Percentiles rank a stretch among this genome's conserved stretches.
Evolutionary conservation across 2,888 invertebrate genomes (phyloP).

Genomic region (Eudemis profundana): DNA sequence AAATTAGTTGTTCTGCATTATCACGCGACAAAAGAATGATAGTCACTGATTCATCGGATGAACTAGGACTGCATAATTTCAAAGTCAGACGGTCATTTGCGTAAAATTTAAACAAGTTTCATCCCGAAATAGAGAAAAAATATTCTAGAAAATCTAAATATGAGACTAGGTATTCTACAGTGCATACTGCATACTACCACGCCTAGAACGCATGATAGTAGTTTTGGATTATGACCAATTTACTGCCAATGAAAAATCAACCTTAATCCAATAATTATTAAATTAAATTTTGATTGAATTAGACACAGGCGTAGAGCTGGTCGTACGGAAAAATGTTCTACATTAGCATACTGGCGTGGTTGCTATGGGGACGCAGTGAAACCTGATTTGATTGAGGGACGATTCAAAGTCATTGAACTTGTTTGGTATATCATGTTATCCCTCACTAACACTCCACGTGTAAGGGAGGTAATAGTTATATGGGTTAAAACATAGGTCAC

Average conservation of each 20-base stretch:
- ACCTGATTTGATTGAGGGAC: slow-evolving; percentile 21
- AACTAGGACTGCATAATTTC: neutral
- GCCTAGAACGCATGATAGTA: slow-evolving; percentile 9
- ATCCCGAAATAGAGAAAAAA: neutral
- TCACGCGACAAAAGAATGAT: slow-evolving; percentile 5
- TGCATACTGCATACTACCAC: slow-evolving; percentile 1
- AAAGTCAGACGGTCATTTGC: slow-evolving; percentile 1
- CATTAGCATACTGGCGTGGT: slow-evolving; percentile 32
- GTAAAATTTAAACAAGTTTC: neutral
- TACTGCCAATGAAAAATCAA: neutral
- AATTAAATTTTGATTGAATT: slow-evolving; percentile 4
- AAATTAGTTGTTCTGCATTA: neutral
- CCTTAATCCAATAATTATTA: neutral
- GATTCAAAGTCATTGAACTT: slow-evolving; percentile 22
- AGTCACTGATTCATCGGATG: neutral
- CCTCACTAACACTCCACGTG: neutral
- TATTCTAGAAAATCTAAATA: neutral
- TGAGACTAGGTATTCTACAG: neutral
- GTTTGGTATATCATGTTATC: neutral
- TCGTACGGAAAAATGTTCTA: slow-evolving; percentile 21
- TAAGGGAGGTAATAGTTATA: neutral
- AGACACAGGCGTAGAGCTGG: neutral
- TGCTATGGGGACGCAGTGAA: slow-evolving; percentile 16
- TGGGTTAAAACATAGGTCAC: neutral
- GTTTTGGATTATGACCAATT: neutral